Percentiles rank a stretch among this genome's conserved stretches.
phyloP scores from a whole-genome alignment of 1,140 invertebrate species.

The Samia ricini region DNA sequence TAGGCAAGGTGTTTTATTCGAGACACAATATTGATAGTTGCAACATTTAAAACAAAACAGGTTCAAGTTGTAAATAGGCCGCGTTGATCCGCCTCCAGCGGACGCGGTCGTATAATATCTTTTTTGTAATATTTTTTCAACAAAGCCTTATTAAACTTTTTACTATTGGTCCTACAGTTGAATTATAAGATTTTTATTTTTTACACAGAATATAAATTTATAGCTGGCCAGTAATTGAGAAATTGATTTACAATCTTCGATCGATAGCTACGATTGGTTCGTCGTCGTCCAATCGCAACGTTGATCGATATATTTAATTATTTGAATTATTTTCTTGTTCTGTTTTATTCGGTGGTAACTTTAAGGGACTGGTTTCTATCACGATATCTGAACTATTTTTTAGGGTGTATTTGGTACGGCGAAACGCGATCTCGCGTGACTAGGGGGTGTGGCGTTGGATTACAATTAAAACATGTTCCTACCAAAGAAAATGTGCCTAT shows the following conservation, averaged over 20 bases:
- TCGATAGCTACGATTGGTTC: constrained; percentile 52
- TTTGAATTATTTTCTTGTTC: constrained; percentile 15
- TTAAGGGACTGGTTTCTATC: constrained; percentile 45
- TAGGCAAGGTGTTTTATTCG: constrained; percentile 3
- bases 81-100: constrained; percentile 53
- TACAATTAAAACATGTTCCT: constrained; percentile 65
- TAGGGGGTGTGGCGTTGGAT: constrained; percentile 53
- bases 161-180: constrained; percentile 60
- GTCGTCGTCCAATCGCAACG: constrained; percentile 25
- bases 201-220: constrained; percentile 64
- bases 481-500: constrained; percentile 28
- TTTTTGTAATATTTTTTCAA: constrained; percentile 58
- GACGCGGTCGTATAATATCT: constrained; percentile 29
- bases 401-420: constrained; percentile 34
- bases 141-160: constrained; percentile 49
- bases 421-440: constrained; percentile 73
- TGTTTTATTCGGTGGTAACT: constrained; percentile 12
- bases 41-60: constrained; percentile 30
- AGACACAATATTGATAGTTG: constrained; percentile 7
- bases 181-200: constrained; percentile 61
- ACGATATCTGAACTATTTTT: constrained; percentile 27
- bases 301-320: constrained; percentile 26
- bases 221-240: constrained; percentile 32
- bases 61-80: constrained; percentile 35
- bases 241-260: constrained; percentile 40